phyloP scores from a whole-genome alignment of 1,140 invertebrate species.

The Drosophila oshimai region DNA sequence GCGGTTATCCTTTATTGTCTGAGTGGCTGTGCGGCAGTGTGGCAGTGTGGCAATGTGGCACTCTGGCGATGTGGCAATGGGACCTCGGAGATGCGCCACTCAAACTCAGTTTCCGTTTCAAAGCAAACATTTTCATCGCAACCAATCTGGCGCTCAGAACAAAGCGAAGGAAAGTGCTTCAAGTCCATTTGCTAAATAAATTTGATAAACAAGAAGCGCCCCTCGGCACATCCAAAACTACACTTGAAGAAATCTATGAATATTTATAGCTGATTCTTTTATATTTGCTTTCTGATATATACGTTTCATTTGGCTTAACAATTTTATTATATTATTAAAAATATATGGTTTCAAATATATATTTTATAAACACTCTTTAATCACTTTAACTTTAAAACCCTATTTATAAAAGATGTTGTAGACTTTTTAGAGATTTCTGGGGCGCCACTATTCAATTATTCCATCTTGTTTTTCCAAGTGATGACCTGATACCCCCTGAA shows the following conservation, averaged over 20 bases:
- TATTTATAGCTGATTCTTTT: background rate
- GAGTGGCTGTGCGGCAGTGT: conserved; percentile 22
- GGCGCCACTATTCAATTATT: too few relatives aligned
- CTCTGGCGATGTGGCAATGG: background rate
- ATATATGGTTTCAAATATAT: too few relatives aligned
- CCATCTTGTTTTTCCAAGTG: conserved; percentile 3
- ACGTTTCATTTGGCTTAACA: too few relatives aligned
- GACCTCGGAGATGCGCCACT: conserved; percentile 37
- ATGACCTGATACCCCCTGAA: background rate
- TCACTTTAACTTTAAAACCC: too few relatives aligned
- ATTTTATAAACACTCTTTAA: too few relatives aligned
- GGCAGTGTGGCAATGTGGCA: background rate
- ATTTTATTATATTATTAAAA: too few relatives aligned
- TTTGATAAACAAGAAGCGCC: conserved; percentile 40
- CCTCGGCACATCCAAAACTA: background rate
- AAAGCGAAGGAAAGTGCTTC: conserved; percentile 46
- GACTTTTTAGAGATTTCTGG: too few relatives aligned
- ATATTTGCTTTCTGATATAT: too few relatives aligned
- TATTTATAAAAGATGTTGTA: too few relatives aligned
- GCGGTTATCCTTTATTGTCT: conserved; percentile 55
- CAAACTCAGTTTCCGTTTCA: conserved; percentile 41
- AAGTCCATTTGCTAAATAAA: conserved; percentile 57
- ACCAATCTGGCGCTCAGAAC: conserved; percentile 25
- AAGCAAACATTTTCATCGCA: conserved; percentile 41
- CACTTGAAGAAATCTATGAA: background rate